These are phyloP conservation scores for Microcebus tavaratra DNA, from an alignment of 2,113 vertebrate genomes.

Conservation along the genomic window DNA sequence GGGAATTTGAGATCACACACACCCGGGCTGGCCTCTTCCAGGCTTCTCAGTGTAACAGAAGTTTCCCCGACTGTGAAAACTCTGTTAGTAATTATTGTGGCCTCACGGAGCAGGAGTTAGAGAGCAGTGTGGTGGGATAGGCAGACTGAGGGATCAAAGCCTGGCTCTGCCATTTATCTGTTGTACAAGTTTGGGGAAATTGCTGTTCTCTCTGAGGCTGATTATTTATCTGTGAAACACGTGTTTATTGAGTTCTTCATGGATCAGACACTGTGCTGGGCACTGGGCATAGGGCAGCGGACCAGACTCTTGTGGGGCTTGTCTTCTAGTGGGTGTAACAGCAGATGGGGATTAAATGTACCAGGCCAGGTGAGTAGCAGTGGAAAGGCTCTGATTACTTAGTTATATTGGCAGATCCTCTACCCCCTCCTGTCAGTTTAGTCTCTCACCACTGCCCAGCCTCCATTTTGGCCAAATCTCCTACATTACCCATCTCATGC, in stretches of 20 bases:
- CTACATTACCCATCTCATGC: no score
- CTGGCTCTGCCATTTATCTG: background rate
- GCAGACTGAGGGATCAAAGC: background rate
- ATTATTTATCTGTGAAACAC: background rate
- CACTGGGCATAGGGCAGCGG: background rate
- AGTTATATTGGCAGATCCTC: background rate
- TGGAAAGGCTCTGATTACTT: background rate
- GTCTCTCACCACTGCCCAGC: background rate
- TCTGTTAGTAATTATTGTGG: background rate
- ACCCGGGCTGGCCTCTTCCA: background rate
- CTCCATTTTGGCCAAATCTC: no score
- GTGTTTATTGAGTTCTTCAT: background rate
- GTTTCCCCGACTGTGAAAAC: background rate
- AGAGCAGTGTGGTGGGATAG: background rate
- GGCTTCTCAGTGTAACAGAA: background rate
- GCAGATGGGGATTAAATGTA: background rate
- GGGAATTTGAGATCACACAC: background rate
- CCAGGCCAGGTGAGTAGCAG: background rate
- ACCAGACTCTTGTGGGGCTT: background rate
- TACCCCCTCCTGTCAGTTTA: rapidly evolving
- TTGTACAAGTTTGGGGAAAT: background rate
- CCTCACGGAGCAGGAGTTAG: background rate
- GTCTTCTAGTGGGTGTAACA: background rate
- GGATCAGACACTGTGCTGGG: background rate
- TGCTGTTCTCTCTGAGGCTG: background rate